Evolutionary conservation across 1,140 invertebrate species (phyloP).

Genomic region (Cydia splendana): DNA sequence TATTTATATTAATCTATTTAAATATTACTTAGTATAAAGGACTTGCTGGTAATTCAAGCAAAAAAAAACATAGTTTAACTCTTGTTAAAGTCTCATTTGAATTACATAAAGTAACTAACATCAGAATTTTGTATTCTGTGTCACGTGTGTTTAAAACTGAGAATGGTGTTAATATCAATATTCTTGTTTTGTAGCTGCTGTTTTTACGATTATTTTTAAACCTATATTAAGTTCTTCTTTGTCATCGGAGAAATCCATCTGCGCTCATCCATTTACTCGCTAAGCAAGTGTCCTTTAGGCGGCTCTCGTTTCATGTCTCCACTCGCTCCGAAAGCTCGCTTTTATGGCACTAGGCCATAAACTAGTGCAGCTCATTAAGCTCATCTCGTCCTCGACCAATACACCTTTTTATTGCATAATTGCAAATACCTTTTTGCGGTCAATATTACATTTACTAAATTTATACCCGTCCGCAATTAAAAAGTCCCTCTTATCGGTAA

Average conservation of each 20-base stretch:
- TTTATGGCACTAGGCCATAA: slow-evolving; percentile 73
- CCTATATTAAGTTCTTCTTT: slow-evolving; percentile 35
- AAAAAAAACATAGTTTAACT: neutral
- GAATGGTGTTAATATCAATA: neutral
- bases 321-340: slow-evolving; percentile 60
- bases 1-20: neutral
- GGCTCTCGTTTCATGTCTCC: slow-evolving; percentile 51
- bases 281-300: slow-evolving; percentile 69
- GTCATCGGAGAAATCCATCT: slow-evolving; percentile 61
- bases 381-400: slow-evolving; percentile 50
- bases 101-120: too few species aligned
- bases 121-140: too few species aligned
- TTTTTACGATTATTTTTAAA: neutral
- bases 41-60: too few species aligned
- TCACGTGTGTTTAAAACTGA: neutral
- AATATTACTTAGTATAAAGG: neutral
- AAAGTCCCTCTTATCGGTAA: slow-evolving; percentile 47
- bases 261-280: slow-evolving; percentile 66
- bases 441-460: slow-evolving; percentile 48
- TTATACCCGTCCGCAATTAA: slow-evolving; percentile 52
- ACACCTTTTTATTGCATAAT: slow-evolving; percentile 70
- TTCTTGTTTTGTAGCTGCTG: neutral
- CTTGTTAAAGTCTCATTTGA: neutral
- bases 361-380: slow-evolving; percentile 74
- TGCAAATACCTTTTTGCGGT: slow-evolving; percentile 51